Evolutionary conservation across 2,113 vertebrate species (phyloP), one percentile per base, ranked within the genome.

Genomic region (Lepus europaeus): DNA sequence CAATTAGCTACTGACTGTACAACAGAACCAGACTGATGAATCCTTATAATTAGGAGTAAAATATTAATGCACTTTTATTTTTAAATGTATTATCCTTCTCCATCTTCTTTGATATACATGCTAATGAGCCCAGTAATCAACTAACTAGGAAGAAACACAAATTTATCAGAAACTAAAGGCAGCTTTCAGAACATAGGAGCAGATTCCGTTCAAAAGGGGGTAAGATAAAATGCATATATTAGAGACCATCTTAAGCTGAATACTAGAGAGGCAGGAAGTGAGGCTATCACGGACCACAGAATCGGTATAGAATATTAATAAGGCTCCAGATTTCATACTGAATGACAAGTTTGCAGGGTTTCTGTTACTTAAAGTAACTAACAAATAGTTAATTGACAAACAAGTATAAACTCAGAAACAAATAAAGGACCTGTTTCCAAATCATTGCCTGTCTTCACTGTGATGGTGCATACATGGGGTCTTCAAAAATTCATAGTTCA

Each of bases 151-250:
- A 93, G 29, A 25, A 90, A 29, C 12, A 59, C 25, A 6, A 83
- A 83, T 93, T 92, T 95, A 16, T 59, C 8, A 87, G 45, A 96
- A 77, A 93, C 29, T 49, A 82, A 92, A 79, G 68, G 49, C 29
- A 78, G 56, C 25, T 70, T 49, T 90, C 29, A 87, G 45, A 82
- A 80, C 61, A 11, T 56, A 84, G 77, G 76, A 82, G 23, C n/a
- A 64, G n/a, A 77, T 80, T 81, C 64, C 56, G 45, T 45, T 7
- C 56, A 53, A 13, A 56, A 81, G 14, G 64, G 86, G 39, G 11
- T n/a, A 83, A 72, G 2, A 49, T 49, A 81, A 51, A 49, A 9
- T 3, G 23, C 23, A 11, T 9, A 45, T 64, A 3, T 17, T 16
- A 25, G 9, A 74, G 61, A 68, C 12, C 7, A 53, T 81, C 36